phyloP scores from a whole-genome alignment of 2,797 vertebrate species.

The Notolepis coatsorum region DNA sequence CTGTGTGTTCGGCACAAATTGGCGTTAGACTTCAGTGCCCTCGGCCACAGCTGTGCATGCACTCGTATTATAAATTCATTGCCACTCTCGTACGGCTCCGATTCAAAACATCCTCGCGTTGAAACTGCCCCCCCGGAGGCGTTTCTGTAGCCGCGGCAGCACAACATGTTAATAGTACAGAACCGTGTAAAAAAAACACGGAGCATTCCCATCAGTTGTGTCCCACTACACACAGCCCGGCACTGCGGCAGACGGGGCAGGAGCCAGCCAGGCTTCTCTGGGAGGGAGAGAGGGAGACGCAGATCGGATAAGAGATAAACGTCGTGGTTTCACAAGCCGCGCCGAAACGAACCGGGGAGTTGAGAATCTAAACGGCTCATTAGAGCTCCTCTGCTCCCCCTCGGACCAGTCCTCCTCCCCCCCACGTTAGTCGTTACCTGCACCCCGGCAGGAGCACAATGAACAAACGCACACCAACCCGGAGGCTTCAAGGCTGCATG shows the following conservation, averaged over 20 bases:
- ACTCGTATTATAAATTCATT: background rate
- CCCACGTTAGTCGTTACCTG: constrained; percentile 37
- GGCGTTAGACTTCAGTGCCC: constrained; percentile 23
- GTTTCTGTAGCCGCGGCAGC: constrained; percentile 13
- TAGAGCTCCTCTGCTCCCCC: constrained; percentile 50
- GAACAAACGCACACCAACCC: background rate
- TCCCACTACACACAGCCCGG: constrained; percentile 42
- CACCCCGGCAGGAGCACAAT: constrained; percentile 36
- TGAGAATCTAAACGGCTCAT: constrained; percentile 50
- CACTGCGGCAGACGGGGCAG: constrained; percentile 50
- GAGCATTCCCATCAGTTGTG: constrained; percentile 12
- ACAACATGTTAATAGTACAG: constrained; percentile 20
- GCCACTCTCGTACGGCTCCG: background rate
- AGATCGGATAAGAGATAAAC: constrained; percentile 65
- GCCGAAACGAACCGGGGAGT: constrained; percentile 16
- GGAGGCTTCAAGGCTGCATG: constrained; percentile 35
- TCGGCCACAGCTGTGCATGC: constrained; percentile 15
- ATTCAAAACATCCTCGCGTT: constrained; percentile 2
- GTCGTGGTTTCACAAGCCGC: constrained; percentile 43
- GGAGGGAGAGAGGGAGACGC: constrained; percentile 9
- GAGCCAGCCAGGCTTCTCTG: constrained; percentile 37
- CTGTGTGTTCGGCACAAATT: constrained; percentile 27
- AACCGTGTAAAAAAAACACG: constrained; percentile 39
- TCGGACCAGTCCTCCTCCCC: constrained; percentile 52
- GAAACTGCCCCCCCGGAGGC: constrained; percentile 1